These are phyloP conservation scores for Eubucco bourcierii DNA, from an alignment of 2,113 vertebrate genomes.

Conservation along the genomic window DNA sequence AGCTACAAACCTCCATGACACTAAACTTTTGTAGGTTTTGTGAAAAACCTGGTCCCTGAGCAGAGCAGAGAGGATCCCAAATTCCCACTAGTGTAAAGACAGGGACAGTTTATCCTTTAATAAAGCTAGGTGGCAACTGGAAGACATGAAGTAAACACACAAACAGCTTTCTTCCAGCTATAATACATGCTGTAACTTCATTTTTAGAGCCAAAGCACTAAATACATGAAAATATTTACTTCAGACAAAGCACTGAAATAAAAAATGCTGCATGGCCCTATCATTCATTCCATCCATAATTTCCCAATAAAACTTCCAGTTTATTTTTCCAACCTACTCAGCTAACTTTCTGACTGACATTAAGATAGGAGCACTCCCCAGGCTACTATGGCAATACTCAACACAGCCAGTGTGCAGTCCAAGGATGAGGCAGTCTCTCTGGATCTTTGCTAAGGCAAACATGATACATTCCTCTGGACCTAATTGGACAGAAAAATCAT, in stretches of 20 bases:
- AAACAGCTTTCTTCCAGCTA: neutral
- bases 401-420: neutral
- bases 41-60: neutral
- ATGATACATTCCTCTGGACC: neutral
- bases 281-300: neutral
- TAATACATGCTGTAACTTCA: neutral
- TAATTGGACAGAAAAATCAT: neutral
- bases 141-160: neutral
- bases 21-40: neutral
- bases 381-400: neutral
- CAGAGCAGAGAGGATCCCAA: neutral
- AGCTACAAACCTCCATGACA: neutral
- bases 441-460: neutral
- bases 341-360: neutral
- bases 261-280: neutral
- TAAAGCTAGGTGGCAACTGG: neutral
- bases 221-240: neutral
- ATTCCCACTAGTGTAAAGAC: neutral
- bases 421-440: neutral
- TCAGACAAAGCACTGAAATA: neutral
- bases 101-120: neutral
- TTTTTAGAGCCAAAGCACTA: neutral
- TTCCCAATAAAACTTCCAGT: neutral
- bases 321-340: neutral
- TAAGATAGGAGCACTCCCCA: neutral